Evolutionary conservation across 1,140 invertebrate genomes (phyloP).

Genomic region (Nephotettix cincticeps): DNA sequence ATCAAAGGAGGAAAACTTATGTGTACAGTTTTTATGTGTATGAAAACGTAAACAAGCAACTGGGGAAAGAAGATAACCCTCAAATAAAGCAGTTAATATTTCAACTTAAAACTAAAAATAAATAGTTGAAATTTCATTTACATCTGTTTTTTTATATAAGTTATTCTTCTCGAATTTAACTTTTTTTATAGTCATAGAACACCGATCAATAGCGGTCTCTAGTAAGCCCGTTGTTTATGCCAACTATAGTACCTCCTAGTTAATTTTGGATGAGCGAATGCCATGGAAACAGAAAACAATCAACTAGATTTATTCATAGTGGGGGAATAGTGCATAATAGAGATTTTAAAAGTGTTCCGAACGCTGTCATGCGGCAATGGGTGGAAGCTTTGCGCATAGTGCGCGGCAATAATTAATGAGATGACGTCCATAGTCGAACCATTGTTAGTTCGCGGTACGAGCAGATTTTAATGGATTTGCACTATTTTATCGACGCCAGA

Average conservation of each 20-base stretch:
- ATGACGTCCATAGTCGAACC: slow-evolving; percentile 4
- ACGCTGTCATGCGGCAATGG: neutral
- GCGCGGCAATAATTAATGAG: slow-evolving; percentile 24
- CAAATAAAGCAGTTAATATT: too few relatives aligned
- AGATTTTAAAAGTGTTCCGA: slow-evolving; percentile 19
- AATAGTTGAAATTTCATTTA: too few relatives aligned
- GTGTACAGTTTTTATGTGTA: too few relatives aligned
- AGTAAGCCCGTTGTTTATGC: neutral
- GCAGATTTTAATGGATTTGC: slow-evolving; percentile 29
- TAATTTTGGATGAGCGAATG: neutral
- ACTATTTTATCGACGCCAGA: slow-evolving; percentile 20
- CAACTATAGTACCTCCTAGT: neutral
- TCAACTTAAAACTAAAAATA: too few relatives aligned
- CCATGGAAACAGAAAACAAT: neutral
- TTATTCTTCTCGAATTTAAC: too few relatives aligned
- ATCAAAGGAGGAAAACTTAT: too few relatives aligned
- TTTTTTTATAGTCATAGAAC: too few relatives aligned
- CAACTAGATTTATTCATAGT: slow-evolving; percentile 11
- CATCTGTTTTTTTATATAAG: too few relatives aligned
- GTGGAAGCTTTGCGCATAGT: neutral
- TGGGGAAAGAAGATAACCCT: too few relatives aligned
- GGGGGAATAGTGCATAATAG: slow-evolving; percentile 21
- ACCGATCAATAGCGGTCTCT: too few relatives aligned
- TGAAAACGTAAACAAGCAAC: too few relatives aligned
- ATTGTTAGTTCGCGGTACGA: slow-evolving; percentile 4